Evolutionary conservation across 92 coral and sea anemone species (phyloP).

Genomic region (Phenganax marumi): DNA sequence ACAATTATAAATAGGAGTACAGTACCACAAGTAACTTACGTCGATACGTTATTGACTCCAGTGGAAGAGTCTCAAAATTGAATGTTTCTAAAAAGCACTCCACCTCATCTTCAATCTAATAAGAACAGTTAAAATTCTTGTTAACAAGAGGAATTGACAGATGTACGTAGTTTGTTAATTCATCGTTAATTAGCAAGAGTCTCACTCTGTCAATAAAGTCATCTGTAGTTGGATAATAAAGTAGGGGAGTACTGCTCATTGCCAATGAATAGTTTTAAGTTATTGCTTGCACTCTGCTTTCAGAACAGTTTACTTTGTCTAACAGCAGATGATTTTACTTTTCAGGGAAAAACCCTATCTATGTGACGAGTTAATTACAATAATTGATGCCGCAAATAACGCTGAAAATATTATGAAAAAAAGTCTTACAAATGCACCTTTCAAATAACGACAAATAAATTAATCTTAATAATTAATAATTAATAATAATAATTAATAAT

Average conservation of each 20-base stretch:
- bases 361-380: no score
- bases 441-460: not conserved
- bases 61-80: conserved; percentile 62
- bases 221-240: no score
- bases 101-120: conserved; percentile 74
- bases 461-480: not conserved
- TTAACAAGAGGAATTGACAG: not conserved
- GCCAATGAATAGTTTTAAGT: no score
- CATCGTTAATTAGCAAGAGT: not conserved
- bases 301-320: not conserved
- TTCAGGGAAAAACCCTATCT: not conserved
- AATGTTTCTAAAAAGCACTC: conserved; percentile 70
- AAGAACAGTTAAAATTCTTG: not conserved
- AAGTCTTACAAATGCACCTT: no score
- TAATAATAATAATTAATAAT: not conserved
- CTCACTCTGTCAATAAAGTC: no score
- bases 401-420: no score
- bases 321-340: no score
- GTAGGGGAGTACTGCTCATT: no score
- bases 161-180: not conserved
- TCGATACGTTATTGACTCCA: conserved; percentile 63
- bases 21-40: conserved; percentile 40
- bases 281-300: not conserved
- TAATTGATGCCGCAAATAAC: no score
- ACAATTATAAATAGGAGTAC: not conserved